Base-by-base conservation (phyloP, 2,113 vertebrate species). In the Tyto alba region DNA sequence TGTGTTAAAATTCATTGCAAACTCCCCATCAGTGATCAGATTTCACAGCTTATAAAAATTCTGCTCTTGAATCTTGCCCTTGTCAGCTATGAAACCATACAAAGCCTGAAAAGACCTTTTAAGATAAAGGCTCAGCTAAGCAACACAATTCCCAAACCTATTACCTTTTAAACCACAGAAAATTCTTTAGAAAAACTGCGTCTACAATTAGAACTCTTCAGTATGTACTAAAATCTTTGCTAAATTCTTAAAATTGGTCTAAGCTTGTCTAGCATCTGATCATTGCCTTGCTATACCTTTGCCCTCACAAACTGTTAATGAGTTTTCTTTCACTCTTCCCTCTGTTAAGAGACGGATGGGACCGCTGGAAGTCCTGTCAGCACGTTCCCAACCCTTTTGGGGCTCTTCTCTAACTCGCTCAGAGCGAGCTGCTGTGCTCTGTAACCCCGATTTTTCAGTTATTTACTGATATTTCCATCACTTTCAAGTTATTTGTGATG, bases 401-500 rank as follows among this genome's bases (percentile, higher is more conserved):
- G 76, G 64, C 57, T 93, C 48, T 29, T 45, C 57, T 43, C 50
- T 19, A 17, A 47, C 11, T 25, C 7, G 1, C 12, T 55, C 84
- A 40, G 40, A 77, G 64, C 19, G 2, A 53, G 12, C 13, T 0
- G 0, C 47, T 2, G 1, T 2, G 50, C 56, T 38, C 90, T 55
- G 27, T 1, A 16, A 75, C 27, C 10, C 52, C 5, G 0, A 38
- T 26, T 66, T 88, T 52, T 53, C 53, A 66, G 34, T 55, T 87
- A 71, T 76, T 88, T 85, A 19, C 62, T 8, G 17, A 1, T n/a
- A 50, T 56, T 68, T 64, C 27, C 74, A 72, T 50, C 88, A 18
- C 40, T 62, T 27, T 16, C 19, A 72, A 2, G 0, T 41, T 57
- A 36, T 10, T 53, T 60, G 43, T 4, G 36, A 48, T 3, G 34